These are phyloP conservation scores for Dynastes maya DNA, from an alignment of 2,888 invertebrate species.

Conservation along the genomic window DNA sequence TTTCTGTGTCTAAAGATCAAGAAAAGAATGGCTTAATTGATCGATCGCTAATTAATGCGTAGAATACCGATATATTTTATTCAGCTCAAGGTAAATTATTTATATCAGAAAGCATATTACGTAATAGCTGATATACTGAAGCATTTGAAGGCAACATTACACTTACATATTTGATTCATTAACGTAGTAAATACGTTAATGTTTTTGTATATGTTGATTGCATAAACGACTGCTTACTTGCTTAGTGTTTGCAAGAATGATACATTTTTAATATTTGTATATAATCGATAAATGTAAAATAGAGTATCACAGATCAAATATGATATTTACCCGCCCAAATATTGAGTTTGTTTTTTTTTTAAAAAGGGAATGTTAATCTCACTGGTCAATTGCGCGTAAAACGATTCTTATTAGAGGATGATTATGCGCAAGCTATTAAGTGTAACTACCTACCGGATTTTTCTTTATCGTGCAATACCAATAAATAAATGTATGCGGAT, in stretches of 20 bases:
- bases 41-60: constrained; percentile 33
- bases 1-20: background rate
- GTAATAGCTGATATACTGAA: constrained; percentile 4
- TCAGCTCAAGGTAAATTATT: constrained; percentile 36
- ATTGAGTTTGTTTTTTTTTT: no score
- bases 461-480: no score
- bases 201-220: background rate
- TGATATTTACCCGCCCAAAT: no score
- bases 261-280: background rate
- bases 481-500: no score
- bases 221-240: background rate
- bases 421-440: no score
- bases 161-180: background rate
- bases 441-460: no score
- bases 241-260: background rate
- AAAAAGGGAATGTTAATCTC: no score
- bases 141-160: constrained; percentile 6
- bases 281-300: background rate
- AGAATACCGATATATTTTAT: constrained; percentile 38
- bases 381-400: no score
- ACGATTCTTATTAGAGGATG: no score
- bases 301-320: background rate
- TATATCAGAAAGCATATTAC: constrained; percentile 29
- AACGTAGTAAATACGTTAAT: background rate
- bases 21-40: constrained; percentile 14